These are phyloP conservation scores for Cossypha dichroa DNA, from an alignment of 2,797 vertebrate genomes.

Conservation along the genomic window DNA sequence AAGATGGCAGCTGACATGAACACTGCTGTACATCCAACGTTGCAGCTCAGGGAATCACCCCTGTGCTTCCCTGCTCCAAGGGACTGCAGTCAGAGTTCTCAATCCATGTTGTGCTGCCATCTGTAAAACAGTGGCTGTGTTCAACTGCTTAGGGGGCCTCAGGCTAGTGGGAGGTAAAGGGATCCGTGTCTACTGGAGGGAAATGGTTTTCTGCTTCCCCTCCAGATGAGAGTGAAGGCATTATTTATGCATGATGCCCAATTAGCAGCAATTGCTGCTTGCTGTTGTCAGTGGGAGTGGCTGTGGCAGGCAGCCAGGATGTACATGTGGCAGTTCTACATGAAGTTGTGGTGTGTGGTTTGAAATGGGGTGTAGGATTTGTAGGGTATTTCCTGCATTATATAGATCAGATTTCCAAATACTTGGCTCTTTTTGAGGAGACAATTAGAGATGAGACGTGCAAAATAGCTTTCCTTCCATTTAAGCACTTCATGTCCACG, in stretches of 20 bases:
- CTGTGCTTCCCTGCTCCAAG: not conserved
- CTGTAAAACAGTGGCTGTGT: not conserved
- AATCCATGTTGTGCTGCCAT: not conserved
- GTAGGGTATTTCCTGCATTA: not conserved
- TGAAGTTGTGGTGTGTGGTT: not conserved
- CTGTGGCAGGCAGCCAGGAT: conserved; percentile 26
- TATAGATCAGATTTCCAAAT: not conserved
- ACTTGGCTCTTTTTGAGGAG: not conserved
- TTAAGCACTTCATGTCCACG: not conserved
- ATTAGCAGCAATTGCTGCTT: conserved; percentile 52
- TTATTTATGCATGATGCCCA: conserved; percentile 58
- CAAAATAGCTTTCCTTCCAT: not conserved
- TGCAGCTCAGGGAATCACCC: not conserved
- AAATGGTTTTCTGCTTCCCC: conserved; percentile 9
- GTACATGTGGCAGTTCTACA: not conserved
- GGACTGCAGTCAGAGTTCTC: not conserved
- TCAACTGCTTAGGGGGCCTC: not conserved
- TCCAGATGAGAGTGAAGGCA: not conserved
- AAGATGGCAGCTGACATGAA: not conserved
- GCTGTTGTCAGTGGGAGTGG: not conserved
- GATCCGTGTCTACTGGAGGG: not conserved
- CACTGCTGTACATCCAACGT: accelerated
- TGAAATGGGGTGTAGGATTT: not conserved
- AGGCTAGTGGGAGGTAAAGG: not conserved
- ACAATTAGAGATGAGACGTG: not conserved